Conservation (phyloP, 2,888 invertebrate species). For the Zeuzera pyrina region DNA sequence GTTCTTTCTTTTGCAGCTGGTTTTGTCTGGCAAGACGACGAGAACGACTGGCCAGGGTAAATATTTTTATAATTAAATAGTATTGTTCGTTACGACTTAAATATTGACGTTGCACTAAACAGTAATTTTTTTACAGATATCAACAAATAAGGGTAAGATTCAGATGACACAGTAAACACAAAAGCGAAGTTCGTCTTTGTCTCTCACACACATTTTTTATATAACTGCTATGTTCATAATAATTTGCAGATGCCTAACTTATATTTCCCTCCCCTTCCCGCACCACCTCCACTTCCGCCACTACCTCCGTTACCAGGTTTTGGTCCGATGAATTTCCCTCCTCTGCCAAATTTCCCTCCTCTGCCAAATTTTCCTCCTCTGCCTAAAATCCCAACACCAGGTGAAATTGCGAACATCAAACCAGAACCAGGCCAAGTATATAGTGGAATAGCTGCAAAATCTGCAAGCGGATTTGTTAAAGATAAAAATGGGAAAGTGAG, state of each 20-base stretch:
- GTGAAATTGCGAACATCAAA: conserved; percentile 22
- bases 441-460: conserved; percentile 22
- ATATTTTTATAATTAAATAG: not conserved
- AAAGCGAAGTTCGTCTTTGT: conserved; percentile 31
- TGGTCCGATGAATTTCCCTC: conserved; percentile 12
- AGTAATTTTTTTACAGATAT: conserved; percentile 29
- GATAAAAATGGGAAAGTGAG: conserved; percentile 4
- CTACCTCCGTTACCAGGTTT: conserved; percentile 11
- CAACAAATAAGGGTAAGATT: conserved; percentile 22
- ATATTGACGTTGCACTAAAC: too few species aligned
- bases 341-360: conserved; percentile 10
- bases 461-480: conserved; percentile 13
- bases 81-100: too few species aligned
- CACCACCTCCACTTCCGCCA: conserved; percentile 7
- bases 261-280: conserved; percentile 12
- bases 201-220: too few species aligned
- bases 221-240: not conserved
- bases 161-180: not conserved
- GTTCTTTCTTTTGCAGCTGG: conserved; percentile 17
- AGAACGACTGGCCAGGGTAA: conserved; percentile 7
- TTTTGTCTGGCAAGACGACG: conserved; percentile 16
- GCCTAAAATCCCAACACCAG: conserved; percentile 12
- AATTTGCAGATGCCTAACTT: conserved; percentile 16
- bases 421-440: conserved; percentile 22
- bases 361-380: conserved; percentile 16